Percentiles rank a stretch among this genome's conserved stretches.
These are phyloP conservation scores for Hydropotes inermis DNA, from an alignment of 2,113 vertebrate species.

Conservation along the genomic window DNA sequence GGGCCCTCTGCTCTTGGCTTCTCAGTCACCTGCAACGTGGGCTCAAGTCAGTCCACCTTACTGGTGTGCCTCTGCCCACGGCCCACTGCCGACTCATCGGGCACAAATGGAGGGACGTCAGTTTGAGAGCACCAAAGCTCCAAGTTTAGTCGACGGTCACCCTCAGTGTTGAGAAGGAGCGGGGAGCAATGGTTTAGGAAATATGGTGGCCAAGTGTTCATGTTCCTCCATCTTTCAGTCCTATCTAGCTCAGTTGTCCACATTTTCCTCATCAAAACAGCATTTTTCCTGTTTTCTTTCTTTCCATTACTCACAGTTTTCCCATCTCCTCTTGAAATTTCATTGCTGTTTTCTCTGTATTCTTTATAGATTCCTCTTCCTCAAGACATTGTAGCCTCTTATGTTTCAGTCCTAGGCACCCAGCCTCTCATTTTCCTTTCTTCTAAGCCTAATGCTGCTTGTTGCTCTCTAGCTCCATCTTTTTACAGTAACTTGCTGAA, in stretches of 20 bases:
- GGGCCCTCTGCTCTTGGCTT: neutral
- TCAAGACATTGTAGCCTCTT: neutral
- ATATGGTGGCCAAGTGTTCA: fast-evolving
- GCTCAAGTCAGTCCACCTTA: no score
- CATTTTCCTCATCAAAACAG: neutral
- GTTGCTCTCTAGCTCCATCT: neutral
- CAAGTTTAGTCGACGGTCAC: neutral
- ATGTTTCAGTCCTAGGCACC: neutral
- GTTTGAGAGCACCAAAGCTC: fast-evolving
- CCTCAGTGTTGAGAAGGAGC: neutral
- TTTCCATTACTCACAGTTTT: neutral
- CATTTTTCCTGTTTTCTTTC: neutral
- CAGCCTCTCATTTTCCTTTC: neutral
- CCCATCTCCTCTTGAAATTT: neutral
- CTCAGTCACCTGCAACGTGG: neutral
- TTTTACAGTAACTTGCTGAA: neutral
- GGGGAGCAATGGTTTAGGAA: no score
- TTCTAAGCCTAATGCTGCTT: neutral
- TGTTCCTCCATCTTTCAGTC: neutral
- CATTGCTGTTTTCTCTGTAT: neutral
- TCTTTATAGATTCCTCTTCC: neutral
- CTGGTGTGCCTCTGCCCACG: neutral
- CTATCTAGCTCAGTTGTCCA: neutral
- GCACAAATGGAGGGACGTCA: neutral
- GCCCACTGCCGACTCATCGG: fast-evolving